Evolutionary conservation across 2,888 invertebrate genomes (phyloP).

Genomic region (Taphrorychus bicolor): DNA sequence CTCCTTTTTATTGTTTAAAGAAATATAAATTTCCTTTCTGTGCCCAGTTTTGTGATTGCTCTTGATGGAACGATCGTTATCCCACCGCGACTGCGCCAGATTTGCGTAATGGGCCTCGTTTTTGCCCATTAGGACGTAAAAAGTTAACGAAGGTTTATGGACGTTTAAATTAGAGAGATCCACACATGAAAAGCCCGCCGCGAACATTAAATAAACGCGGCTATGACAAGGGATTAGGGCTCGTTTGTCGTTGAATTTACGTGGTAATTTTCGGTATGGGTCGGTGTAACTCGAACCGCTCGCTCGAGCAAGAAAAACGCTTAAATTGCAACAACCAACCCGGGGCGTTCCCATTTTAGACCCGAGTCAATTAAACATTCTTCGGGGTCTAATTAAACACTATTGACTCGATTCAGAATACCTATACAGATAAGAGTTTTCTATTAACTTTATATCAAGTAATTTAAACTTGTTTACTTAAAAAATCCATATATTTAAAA

Average conservation of each 20-base stretch:
- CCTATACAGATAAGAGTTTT: no score
- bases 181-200: conserved; percentile 11
- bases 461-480: no score
- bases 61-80: not conserved
- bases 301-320: not conserved
- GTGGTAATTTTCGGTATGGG: not conserved
- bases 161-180: conserved; percentile 21
- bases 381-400: conserved; percentile 1
- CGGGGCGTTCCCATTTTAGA: conserved; percentile 4
- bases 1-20: not conserved
- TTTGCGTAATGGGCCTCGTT: no score
- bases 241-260: conserved; percentile 14
- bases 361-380: conserved; percentile 3
- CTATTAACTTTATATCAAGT: no score
- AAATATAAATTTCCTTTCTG: not conserved
- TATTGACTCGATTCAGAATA: no score
- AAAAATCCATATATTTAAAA: no score
- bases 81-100: conserved; percentile 4
- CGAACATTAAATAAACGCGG: conserved; percentile 13
- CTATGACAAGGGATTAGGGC: conserved; percentile 28
- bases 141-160: conserved; percentile 28
- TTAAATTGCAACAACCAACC: not conserved
- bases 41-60: not conserved
- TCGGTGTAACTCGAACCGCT: not conserved
- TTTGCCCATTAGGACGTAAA: conserved; percentile 16